Evolutionary conservation across 1,140 invertebrate species (phyloP), one percentile per base, ranked within the genome.

Genomic region (Drosophila grimshawi): DNA sequence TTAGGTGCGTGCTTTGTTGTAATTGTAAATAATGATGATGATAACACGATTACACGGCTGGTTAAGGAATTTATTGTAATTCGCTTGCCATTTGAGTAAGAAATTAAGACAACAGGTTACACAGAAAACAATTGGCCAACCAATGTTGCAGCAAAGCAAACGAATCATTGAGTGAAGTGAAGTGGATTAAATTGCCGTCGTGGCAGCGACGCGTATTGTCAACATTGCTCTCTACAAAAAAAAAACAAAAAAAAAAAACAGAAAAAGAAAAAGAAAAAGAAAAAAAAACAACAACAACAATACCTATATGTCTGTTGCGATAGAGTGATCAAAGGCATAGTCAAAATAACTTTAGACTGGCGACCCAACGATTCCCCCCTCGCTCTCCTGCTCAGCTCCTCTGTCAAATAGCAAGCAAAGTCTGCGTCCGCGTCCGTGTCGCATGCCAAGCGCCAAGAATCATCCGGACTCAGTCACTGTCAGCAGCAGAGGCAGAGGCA

Each of bases 1-100:
- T 51, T 4, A 4, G 27, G 8, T 29, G 19, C 30, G 49, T 52
- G 49, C n/a, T 61, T 74, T 85, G 72, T 69, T 80, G 61, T 80
- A 80, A 80, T 80, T 80, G 78, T 85, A 85, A 86, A 85, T 85
- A 85, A 80, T 86, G 78, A 86, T 86, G 78, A 86, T 85, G 81
- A 85, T 85, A 85, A 85, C 78, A 67, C 81, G 81, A 85, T 86
- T 85, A 86, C 74, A 85, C 60, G 65, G 74, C 65, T 81, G 64
- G 78, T 75, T 81, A 85, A 78, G 73, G 81, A 85, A 85, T 85
- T 85, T 85, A 85, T 85, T 85, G 74, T 86, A 85, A 78, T 85
- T 82, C 80, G 57, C 43, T 67, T 32, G 78, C 78, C 72, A 80
- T 76, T 76, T 76, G 66, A 83, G 71, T 76, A 67, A 83, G 76